Evolutionary conservation across 1,140 invertebrate genomes (phyloP), one percentile per base, ranked within the genome.

Genomic region (Goniozus legneri): DNA sequence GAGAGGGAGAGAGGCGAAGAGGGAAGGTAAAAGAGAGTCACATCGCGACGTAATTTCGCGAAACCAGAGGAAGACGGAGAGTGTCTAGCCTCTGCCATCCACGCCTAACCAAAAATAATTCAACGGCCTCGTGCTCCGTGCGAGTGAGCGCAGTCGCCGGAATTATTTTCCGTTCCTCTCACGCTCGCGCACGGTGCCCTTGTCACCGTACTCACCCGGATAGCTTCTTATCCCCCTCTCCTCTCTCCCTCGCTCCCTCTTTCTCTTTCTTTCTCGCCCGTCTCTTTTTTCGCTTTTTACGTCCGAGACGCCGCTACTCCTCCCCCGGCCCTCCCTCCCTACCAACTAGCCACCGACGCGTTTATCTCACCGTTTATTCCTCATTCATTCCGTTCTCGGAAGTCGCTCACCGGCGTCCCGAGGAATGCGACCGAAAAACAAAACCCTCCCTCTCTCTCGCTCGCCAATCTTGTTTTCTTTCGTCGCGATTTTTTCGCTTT

Each of bases 401-500:
- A n/a, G n/a, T n/a, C n/a, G n/a, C n/a, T n/a, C n/a, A n/a, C n/a
- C n/a, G n/a, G n/a, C n/a, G n/a, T n/a, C n/a, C n/a, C n/a, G n/a
- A n/a, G n/a, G n/a, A n/a, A n/a, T 35, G 22, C 32, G 40, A 30
- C 22, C 33, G 27, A 18, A 39, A 20, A 24, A 12, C 33, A 21
- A 39, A 30, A 31, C 33, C 15, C 15, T n/a, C 38, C 32, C n/a
- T 54, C 32, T 30, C 36, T 32, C 44, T 52, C 13, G 36, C 13
- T 49, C 44, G 35, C 21, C 14, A 34, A 13, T 44, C 13, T 8
- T 44, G 19, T 13, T 18, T 13, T 27, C 37, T 13, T 34, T 47
- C 31, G 16, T 10, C 15, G 18, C 40, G 2, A 19, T 14, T 13
- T 15, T 24, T 2, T 22, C 30, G 40, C 7, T 19, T 13, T 33